These are phyloP conservation scores for Aricia artaxerxes DNA, from an alignment of 2,888 invertebrate species.

Conservation along the genomic window DNA sequence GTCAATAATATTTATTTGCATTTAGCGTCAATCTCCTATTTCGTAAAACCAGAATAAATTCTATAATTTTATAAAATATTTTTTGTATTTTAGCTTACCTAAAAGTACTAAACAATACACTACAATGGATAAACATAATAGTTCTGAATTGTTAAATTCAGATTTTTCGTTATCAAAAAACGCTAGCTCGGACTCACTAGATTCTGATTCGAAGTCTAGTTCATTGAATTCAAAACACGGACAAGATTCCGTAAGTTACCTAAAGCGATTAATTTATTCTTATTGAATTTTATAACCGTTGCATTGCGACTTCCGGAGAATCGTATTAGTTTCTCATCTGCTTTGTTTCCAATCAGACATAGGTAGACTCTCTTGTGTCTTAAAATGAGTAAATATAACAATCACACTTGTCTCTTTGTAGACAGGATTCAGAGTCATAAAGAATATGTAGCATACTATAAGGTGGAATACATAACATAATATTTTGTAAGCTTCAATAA, in stretches of 20 bases:
- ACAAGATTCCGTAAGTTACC: constrained; percentile 87
- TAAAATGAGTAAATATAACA: constrained; percentile 56
- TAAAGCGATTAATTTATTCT: constrained; percentile 73
- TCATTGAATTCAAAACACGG: constrained; percentile 91
- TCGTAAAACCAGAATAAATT: background rate
- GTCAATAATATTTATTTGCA: constrained; percentile 4
- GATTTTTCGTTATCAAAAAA: constrained; percentile 86
- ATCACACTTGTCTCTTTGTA: constrained; percentile 70
- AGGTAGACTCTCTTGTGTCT: background rate
- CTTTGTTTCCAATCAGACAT: background rate
- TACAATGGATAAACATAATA: constrained; percentile 83
- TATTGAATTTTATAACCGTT: constrained; percentile 57
- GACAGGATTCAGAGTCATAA: constrained; percentile 65
- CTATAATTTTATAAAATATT: background rate
- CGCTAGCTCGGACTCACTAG: constrained; percentile 89
- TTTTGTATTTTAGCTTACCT: background rate
- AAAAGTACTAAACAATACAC: background rate
- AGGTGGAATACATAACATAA: constrained; percentile 46
- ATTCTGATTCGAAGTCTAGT: constrained; percentile 92
- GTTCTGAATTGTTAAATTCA: constrained; percentile 83
- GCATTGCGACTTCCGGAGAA: constrained; percentile 59
- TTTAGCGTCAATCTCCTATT: background rate
- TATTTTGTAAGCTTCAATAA: background rate
- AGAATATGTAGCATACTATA: constrained; percentile 55
- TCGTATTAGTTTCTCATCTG: constrained; percentile 28